Evolutionary conservation across 2,797 vertebrate genomes (phyloP).

Genomic region (Acomys russatus): DNA sequence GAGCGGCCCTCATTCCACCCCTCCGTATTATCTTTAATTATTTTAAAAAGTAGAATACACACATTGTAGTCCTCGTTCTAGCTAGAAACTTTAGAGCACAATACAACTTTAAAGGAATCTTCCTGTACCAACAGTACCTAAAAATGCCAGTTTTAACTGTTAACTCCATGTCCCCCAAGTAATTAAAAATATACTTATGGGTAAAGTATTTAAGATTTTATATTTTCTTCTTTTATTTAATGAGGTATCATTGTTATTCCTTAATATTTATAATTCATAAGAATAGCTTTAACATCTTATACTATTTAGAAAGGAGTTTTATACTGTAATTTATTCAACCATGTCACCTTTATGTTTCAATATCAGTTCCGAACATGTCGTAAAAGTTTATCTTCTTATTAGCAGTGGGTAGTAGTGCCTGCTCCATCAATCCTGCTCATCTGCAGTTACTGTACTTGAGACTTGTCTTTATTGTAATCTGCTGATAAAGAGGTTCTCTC

Average conservation of each 20-base stretch:
- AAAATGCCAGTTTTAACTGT: background rate
- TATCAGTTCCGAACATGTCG: conserved; percentile 30
- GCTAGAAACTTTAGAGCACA: conserved; percentile 37
- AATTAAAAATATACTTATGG: conserved; percentile 35
- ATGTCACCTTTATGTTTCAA: conserved; percentile 28
- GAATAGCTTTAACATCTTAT: conserved; percentile 30
- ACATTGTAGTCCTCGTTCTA: background rate
- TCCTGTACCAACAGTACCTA: background rate
- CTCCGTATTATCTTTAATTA: conserved; percentile 34
- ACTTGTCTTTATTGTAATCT: conserved; percentile 20
- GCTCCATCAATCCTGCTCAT: conserved; percentile 27
- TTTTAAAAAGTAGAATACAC: conserved; percentile 8
- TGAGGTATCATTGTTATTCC: background rate
- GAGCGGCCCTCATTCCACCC: background rate
- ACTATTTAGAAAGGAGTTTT: conserved; percentile 45
- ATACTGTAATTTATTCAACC: conserved; percentile 23
- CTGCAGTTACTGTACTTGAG: background rate
- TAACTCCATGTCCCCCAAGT: background rate
- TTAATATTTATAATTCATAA: conserved; percentile 30
- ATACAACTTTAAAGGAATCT: conserved; percentile 9
- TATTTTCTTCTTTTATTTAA: conserved; percentile 34
- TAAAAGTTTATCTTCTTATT: conserved; percentile 45
- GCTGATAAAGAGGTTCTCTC: background rate
- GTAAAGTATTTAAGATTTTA: conserved; percentile 31
- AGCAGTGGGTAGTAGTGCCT: background rate